Base-by-base conservation (phyloP, 2,888 invertebrate genomes). In the Frankliniella intonsa region DNA sequence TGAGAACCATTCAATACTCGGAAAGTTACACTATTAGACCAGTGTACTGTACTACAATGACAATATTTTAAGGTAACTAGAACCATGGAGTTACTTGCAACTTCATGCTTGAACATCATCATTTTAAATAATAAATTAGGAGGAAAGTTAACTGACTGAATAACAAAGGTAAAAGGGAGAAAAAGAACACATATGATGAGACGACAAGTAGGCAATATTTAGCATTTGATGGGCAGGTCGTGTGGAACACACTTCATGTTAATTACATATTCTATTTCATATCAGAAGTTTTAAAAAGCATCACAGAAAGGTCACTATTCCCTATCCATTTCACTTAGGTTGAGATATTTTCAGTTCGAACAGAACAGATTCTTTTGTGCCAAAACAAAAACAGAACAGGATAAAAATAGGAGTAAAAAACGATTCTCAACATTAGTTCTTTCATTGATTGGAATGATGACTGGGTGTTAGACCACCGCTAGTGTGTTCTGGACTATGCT, bases 401-500 rank as follows among this genome's bases (percentile, higher is more conserved):
- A 22, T 22, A 76, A 76, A 76, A 22, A 76, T 76, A 25, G 25
- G 25, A 25, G 69, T 9, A 76, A 22, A 12, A 76, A 76, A 76
- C 25, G 22, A 22, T 22, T 12, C 25, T 22, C 12, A 25, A 76
- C 22, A 76, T 12, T 76, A 22, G 69, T 12, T 9, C 9, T 8
- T 11, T 76, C 25, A 76, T 76, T 76, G 69, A 87, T 88, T 88
- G 86, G 90, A 88, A 87, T 91, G 91, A 86, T 91, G 91, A 84
- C 90, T 91, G 62, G 91, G 91, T 83, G 91, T 91, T 83, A 91
- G 90, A 76, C 83, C 82, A 55, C 93, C 93, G 12, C 93, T 93
- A 80, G 90, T 90, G 86, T 95, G 95, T 87, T 96, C 96, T 0
- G 96, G 96, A 87, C 96, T 96, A 88, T 96, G 96, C 86, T 96